These are phyloP conservation scores for Electrona antarctica DNA, from an alignment of 2,113 vertebrate species.

Conservation along the genomic window DNA sequence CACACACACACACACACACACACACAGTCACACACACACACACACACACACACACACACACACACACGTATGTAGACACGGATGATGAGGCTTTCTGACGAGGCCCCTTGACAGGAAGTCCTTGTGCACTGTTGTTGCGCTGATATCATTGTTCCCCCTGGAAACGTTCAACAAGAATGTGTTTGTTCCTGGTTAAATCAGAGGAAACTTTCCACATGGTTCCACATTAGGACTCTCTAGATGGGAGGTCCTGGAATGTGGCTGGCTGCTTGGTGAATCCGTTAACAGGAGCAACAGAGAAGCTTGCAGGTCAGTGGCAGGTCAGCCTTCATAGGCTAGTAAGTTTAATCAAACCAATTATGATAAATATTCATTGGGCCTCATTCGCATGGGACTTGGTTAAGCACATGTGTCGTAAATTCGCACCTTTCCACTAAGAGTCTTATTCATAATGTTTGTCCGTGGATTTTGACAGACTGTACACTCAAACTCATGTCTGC, in stretches of 20 bases:
- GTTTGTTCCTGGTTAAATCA: conserved; percentile 64
- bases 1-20: conserved; percentile 3
- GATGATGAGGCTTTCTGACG: conserved; percentile 21
- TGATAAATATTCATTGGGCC: too few relatives aligned
- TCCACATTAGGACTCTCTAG: conserved; percentile 18
- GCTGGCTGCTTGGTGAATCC: conserved; percentile 40
- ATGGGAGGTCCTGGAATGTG: conserved; percentile 50
- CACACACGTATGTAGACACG: neutral
- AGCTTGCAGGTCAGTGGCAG: conserved; percentile 1
- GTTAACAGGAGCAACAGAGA: conserved; percentile 19
- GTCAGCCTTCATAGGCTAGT: neutral
- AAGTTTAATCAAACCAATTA: neutral
- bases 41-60: conserved; percentile 3
- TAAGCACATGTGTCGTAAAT: too few relatives aligned
- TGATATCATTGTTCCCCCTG: conserved; percentile 71
- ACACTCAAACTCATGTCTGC: neutral
- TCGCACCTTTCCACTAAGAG: too few relatives aligned
- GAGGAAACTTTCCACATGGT: conserved; percentile 49
- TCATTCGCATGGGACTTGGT: too few relatives aligned
- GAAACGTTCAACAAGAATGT: conserved; percentile 54
- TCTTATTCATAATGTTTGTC: neutral
- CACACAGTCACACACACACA: neutral
- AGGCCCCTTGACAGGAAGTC: conserved; percentile 60
- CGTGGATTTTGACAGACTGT: neutral
- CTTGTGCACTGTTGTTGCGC: conserved; percentile 33